These are phyloP conservation scores for Acronicta leporina DNA, from an alignment of 2,888 invertebrate genomes.

Conservation along the genomic window DNA sequence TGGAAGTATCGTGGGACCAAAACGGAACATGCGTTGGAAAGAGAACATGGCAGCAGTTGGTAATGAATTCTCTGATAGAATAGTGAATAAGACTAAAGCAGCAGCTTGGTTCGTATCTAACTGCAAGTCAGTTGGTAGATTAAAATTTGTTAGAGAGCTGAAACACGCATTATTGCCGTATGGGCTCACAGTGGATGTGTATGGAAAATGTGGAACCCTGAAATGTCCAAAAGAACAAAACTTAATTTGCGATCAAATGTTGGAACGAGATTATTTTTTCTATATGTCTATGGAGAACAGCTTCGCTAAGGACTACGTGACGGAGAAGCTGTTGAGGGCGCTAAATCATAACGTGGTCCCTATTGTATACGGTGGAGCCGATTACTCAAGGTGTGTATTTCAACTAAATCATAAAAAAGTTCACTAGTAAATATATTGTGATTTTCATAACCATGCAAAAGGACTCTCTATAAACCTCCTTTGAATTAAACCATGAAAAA, in stretches of 20 bases:
- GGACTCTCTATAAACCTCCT: too few relatives aligned
- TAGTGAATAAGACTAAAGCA: slow-evolving; percentile 74
- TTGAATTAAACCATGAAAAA: too few relatives aligned
- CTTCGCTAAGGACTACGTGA: slow-evolving; percentile 88
- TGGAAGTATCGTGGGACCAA: slow-evolving; percentile 74
- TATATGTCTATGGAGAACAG: slow-evolving; percentile 93
- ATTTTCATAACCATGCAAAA: too few relatives aligned
- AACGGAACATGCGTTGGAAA: slow-evolving; percentile 47
- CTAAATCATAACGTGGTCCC: slow-evolving; percentile 90
- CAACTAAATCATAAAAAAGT: too few relatives aligned
- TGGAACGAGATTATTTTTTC: slow-evolving; percentile 91
- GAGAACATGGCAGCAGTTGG: slow-evolving; percentile 59
- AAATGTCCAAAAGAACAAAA: slow-evolving; percentile 64
- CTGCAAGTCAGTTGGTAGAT: slow-evolving; percentile 71
- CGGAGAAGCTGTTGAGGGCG: slow-evolving; percentile 90
- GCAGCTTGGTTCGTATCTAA: slow-evolving; percentile 85
- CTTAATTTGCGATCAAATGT: slow-evolving; percentile 68
- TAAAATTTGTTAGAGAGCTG: slow-evolving; percentile 62
- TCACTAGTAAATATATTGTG: too few relatives aligned
- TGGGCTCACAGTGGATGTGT: slow-evolving; percentile 83
- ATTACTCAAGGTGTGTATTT: slow-evolving; percentile 85
- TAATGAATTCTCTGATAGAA: slow-evolving; percentile 56
- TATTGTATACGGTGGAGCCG: slow-evolving; percentile 91
- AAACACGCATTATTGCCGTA: slow-evolving; percentile 63
- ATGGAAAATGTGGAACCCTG: slow-evolving; percentile 85